Evolutionary conservation across 1,140 invertebrate species (phyloP).

Genomic region (Thaumetopoea pityocampa): DNA sequence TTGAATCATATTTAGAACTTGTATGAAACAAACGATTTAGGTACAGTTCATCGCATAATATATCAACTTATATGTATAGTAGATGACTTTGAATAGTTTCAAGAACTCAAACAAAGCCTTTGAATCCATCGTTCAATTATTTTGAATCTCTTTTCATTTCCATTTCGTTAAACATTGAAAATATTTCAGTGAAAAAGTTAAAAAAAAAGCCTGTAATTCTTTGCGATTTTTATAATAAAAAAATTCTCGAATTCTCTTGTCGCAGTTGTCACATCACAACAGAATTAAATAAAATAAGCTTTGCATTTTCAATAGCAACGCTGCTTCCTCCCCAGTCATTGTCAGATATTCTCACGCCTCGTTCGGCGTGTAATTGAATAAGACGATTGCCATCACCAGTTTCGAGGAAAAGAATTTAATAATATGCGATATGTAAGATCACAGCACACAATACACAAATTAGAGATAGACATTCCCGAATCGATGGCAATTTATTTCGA

Average conservation of each 20-base stretch:
- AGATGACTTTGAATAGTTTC: too few species aligned
- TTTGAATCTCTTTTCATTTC: too few species aligned
- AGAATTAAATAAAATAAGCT: constrained; percentile 46
- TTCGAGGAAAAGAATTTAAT: constrained; percentile 59
- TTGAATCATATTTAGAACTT: too few species aligned
- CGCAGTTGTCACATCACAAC: constrained; percentile 26
- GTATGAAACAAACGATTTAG: too few species aligned
- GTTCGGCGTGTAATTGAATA: constrained; percentile 58
- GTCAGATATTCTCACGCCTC: constrained; percentile 51
- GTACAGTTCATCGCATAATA: too few species aligned
- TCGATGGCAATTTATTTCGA: too few species aligned
- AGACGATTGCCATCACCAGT: constrained; percentile 52
- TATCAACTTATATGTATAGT: too few species aligned
- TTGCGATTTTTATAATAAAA: constrained; percentile 9
- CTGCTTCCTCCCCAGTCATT: constrained; percentile 41
- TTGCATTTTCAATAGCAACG: constrained; percentile 43
- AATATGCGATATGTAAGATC: constrained; percentile 36
- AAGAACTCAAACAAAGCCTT: too few species aligned
- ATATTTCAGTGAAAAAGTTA: too few species aligned
- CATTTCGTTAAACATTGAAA: too few species aligned
- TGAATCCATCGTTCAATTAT: too few species aligned
- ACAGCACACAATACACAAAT: constrained; percentile 17
- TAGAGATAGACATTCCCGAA: constrained; percentile 17
- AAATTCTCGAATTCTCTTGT: constrained; percentile 27
- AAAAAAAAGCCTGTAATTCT: too few species aligned